A percentile compares a stretch with the other conserved stretches of the same genome.
phyloP scores from a whole-genome alignment of 2,888 invertebrate species.

The Amaurobius ferox region DNA sequence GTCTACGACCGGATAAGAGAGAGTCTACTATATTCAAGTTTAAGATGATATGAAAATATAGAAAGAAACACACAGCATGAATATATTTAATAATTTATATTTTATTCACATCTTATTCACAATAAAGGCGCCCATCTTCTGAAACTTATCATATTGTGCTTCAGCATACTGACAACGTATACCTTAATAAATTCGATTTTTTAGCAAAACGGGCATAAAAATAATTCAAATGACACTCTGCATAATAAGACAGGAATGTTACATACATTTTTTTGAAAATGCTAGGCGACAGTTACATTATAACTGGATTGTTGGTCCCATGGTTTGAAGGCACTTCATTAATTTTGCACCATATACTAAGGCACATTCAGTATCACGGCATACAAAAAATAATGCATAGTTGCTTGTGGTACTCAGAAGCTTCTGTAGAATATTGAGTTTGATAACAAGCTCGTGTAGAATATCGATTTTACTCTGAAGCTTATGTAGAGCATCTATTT shows the following conservation, averaged over 20 bases:
- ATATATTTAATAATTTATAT: slow-evolving; percentile 64
- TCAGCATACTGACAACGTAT: slow-evolving; percentile 41
- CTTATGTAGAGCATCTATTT: too few relatives aligned
- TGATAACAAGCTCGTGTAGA: too few relatives aligned
- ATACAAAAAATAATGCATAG: too few relatives aligned
- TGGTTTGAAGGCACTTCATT: slow-evolving; percentile 57
- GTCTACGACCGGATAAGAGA: too few relatives aligned
- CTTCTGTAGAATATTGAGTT: too few relatives aligned
- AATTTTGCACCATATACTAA: slow-evolving; percentile 33
- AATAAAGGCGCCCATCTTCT: slow-evolving; percentile 62
- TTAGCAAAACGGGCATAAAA: slow-evolving; percentile 54
- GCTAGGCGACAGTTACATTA: slow-evolving; percentile 46
- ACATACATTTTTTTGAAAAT: slow-evolving; percentile 56
- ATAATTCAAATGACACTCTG: slow-evolving; percentile 49
- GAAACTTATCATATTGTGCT: slow-evolving; percentile 40
- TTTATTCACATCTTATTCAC: slow-evolving; percentile 60
- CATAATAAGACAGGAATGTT: slow-evolving; percentile 57
- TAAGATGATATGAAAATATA: too few relatives aligned
- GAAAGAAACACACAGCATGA: slow-evolving; percentile 14
- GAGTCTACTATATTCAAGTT: too few relatives aligned
- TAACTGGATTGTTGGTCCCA: slow-evolving; percentile 55
- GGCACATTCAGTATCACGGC: too few relatives aligned
- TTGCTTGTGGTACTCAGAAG: too few relatives aligned
- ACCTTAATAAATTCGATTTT: slow-evolving; percentile 40
- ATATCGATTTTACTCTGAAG: too few relatives aligned